These are phyloP conservation scores for Lochmaea crataegi DNA, from an alignment of 2,888 invertebrate genomes.

Conservation along the genomic window DNA sequence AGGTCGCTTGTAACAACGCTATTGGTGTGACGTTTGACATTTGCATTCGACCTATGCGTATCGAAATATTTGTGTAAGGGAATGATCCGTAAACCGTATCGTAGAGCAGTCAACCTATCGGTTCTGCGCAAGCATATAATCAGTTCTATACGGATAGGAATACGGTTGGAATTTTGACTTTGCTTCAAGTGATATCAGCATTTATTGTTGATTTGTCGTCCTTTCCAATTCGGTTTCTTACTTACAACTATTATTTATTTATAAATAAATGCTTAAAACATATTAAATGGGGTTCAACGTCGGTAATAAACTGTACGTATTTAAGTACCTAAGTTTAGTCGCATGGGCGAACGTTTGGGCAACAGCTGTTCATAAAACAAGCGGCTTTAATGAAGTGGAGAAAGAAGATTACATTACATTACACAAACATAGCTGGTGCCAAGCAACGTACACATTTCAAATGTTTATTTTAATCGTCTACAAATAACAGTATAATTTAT, in stretches of 20 bases:
- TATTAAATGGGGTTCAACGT: neutral
- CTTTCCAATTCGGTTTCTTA: too few relatives aligned
- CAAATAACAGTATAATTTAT: neutral
- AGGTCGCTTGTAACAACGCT: too few relatives aligned
- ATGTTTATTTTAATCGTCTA: neutral
- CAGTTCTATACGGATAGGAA: too few relatives aligned
- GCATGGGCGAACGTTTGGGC: constrained; percentile 3
- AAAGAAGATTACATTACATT: constrained; percentile 5
- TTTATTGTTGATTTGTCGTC: too few relatives aligned
- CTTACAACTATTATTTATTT: neutral
- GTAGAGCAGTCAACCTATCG: too few relatives aligned
- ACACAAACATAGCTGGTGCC: constrained; percentile 2
- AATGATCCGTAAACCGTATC: too few relatives aligned
- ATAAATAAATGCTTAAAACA: neutral
- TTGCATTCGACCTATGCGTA: too few relatives aligned
- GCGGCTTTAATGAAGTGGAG: constrained; percentile 9
- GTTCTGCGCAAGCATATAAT: too few relatives aligned
- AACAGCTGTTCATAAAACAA: constrained; percentile 1
- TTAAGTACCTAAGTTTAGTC: constrained; percentile 6
- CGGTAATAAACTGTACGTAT: neutral
- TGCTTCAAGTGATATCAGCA: too few relatives aligned
- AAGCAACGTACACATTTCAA: neutral
- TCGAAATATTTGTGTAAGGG: too few relatives aligned
- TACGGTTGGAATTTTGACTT: too few relatives aligned
- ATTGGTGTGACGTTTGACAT: too few relatives aligned